Evolutionary conservation across 2,797 vertebrate genomes (phyloP).

Genomic region (Centropyge bicolor): DNA sequence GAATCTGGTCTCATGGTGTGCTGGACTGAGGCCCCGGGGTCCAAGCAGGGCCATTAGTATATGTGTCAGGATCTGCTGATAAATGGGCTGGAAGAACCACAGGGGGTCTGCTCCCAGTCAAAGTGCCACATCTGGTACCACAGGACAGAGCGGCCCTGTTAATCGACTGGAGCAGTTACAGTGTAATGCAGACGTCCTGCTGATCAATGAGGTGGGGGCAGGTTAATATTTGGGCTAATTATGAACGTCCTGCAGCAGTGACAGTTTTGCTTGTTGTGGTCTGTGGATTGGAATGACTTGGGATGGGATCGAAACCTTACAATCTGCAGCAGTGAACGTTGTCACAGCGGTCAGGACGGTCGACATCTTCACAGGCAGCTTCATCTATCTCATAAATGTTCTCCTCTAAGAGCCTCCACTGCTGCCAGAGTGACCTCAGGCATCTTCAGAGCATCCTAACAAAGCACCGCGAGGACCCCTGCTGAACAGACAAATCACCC

Average conservation of each 20-base stretch:
- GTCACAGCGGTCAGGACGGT: slow-evolving; percentile 1
- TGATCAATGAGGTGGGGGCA: not conserved
- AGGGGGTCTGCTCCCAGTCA: slow-evolving; percentile 45
- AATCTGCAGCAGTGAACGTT: slow-evolving; percentile 10
- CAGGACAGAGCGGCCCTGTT: slow-evolving; percentile 21
- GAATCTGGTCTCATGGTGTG: slow-evolving; percentile 62
- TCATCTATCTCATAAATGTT: slow-evolving; percentile 31
- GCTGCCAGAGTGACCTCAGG: slow-evolving; percentile 17
- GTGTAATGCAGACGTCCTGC: slow-evolving; percentile 3
- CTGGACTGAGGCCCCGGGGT: slow-evolving; percentile 44
- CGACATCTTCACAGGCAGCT: slow-evolving; percentile 14
- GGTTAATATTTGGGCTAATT: not conserved
- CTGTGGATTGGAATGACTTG: not conserved
- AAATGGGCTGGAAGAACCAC: slow-evolving; percentile 59
- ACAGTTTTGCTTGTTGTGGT: not conserved
- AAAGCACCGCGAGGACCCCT: slow-evolving; percentile 34
- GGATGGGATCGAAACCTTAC: not conserved
- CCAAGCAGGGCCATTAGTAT: slow-evolving; percentile 40
- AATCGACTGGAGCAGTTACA: slow-evolving; percentile 25
- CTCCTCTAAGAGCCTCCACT: slow-evolving; percentile 13
- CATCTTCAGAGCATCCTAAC: slow-evolving; percentile 22
- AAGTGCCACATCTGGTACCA: slow-evolving; percentile 57
- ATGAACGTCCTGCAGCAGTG: not conserved
- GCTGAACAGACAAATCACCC: slow-evolving; percentile 59
- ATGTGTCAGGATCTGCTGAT: slow-evolving; percentile 55